Evolutionary conservation across 2,797 vertebrate species (phyloP), one percentile per base, ranked within the genome.

Genomic region (Danionella dracula): DNA sequence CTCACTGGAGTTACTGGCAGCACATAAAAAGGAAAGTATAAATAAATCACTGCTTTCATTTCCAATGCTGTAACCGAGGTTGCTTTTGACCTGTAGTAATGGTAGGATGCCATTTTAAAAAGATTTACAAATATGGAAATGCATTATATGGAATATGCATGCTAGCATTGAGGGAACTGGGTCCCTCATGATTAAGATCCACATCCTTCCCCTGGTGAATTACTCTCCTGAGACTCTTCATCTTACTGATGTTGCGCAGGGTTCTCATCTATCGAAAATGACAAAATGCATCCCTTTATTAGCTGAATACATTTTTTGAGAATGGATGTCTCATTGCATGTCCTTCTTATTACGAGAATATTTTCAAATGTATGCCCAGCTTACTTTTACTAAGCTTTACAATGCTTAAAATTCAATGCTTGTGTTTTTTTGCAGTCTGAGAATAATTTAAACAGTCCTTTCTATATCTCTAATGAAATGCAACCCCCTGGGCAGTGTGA

Each of bases 161-260:
- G 44, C 16, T 34, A 58, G 16, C 15, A 51, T 29, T 46, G 38
- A 79, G 76, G 75, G 72, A 88, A 85, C 78, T 86, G 79, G 82
- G 82, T 89, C 85, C 84, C 81, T 34, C 64, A 85, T 86, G 85
- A 88, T 85, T 80, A 85, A 88, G 85, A 81, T 76, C 72, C 32
- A 51, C 70, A 70, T 86, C 73, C 81, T 79, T 81, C 76, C 70
- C 68, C 72, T 80, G 79, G 82, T 79, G 66, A 66, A 68, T 57
- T 44, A 5, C 70, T 83, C 85, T 79, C 86, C 40, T 32, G 63
- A 72, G 70, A 76, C 58, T 17, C 56, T 62, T 70, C 70, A 64
- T 75, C 58, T 60, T 50, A 53, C 58, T 72, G 66, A 71, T 59
- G 21, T 53, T 64, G 70, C 67, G 34, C 57, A 56, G 16, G 69